These are phyloP conservation scores for Meda fulgida DNA, from an alignment of 2,797 vertebrate genomes.

Conservation along the genomic window DNA sequence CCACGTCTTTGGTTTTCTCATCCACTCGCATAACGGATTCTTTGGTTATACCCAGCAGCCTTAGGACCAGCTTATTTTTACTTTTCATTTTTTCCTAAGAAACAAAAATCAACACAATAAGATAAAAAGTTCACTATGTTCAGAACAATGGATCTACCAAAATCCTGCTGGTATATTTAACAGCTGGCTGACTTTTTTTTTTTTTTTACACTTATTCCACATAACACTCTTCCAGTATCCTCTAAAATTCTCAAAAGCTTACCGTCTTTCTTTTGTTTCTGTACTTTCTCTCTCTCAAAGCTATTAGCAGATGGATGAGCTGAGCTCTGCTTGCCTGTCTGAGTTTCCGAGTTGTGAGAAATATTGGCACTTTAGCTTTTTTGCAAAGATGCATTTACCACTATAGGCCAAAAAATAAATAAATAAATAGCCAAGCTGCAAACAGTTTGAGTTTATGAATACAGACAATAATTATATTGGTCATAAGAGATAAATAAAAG, in stretches of 20 bases:
- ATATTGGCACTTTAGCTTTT: not conserved
- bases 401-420: not conserved
- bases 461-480: not conserved
- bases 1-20: slow-evolving; percentile 95
- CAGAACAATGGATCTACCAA: not conserved
- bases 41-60: slow-evolving; percentile 94
- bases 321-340: not conserved
- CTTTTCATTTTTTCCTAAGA: slow-evolving; percentile 96
- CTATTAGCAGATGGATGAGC: slow-evolving; percentile 8
- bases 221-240: not conserved
- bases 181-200: no score
- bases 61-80: slow-evolving; percentile 94
- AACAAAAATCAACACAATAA: not conserved
- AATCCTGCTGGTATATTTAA: not conserved
- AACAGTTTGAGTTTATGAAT: not conserved
- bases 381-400: slow-evolving; percentile 3
- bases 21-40: slow-evolving; percentile 98
- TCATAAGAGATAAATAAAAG: not conserved
- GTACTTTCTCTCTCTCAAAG: not conserved
- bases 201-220: not conserved
- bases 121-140: not conserved
- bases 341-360: not conserved
- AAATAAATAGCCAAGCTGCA: not conserved
- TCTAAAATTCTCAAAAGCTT: not conserved
- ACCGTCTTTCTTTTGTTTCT: not conserved